Conservation (phyloP, 1,140 invertebrate species). For the Drosophila sulfurigaster region DNA sequence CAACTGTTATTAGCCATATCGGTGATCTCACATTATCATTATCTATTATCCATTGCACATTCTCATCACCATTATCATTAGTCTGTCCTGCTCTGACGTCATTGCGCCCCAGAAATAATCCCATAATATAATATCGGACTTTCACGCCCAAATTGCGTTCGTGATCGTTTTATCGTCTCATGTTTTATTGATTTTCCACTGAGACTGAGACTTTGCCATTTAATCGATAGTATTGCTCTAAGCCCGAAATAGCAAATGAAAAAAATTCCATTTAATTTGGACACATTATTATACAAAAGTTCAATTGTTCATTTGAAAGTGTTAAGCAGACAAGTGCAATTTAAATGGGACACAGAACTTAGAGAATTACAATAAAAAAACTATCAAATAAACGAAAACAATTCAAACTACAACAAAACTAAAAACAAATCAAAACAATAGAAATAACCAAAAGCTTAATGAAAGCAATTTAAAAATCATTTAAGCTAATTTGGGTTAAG, state of each 20-base stretch:
- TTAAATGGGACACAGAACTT: constrained; percentile 41
- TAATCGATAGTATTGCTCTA: constrained; percentile 39
- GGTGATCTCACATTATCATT: constrained; percentile 16
- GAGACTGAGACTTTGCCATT: constrained; percentile 48
- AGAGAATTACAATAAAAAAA: constrained; percentile 6
- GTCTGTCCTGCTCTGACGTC: constrained; percentile 24
- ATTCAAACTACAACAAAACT: constrained; percentile 7
- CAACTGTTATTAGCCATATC: constrained; percentile 36
- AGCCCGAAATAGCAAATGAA: constrained; percentile 22
- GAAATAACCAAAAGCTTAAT: constrained; percentile 14
- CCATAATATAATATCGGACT: neutral
- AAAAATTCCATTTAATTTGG: constrained; percentile 40
- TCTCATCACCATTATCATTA: constrained; percentile 1
- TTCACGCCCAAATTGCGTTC: constrained; percentile 36
- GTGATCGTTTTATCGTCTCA: constrained; percentile 28
- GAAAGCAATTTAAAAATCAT: constrained; percentile 1
- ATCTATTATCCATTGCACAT: neutral
- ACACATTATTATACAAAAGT: constrained; percentile 54
- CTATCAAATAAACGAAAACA: neutral
- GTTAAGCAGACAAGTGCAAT: constrained; percentile 56
- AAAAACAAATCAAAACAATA: constrained; percentile 22
- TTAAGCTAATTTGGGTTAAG: constrained; percentile 9
- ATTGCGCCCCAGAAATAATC: constrained; percentile 35
- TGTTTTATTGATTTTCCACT: constrained; percentile 48
- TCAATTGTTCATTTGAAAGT: constrained; percentile 40